Evolutionary conservation across 2,113 vertebrate species (phyloP), one percentile per base, ranked within the genome.

Genomic region (Semicossyphus pulcher): DNA sequence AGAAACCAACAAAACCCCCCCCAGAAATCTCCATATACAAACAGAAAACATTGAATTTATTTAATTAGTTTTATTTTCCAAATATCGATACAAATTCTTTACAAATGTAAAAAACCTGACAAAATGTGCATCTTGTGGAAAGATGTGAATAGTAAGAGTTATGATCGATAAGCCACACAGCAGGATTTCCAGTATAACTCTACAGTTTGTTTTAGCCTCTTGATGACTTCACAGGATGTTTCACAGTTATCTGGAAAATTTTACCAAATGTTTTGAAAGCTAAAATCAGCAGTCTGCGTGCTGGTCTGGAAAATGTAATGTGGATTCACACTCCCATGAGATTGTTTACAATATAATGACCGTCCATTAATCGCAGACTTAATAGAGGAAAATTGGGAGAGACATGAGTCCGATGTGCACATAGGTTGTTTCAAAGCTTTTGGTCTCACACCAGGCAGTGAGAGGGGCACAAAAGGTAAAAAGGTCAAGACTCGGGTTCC

Each of bases 401-500:
- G 66, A 69, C 0, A 12, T 14, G 21, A 28, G 14, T 67, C 31
- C 16, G 16, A 53, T 67, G 67, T 53, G 67, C 2, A 14, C 14
- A 15, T 25, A 23, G 34, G 31, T 39, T 25, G 14, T 65, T 37
- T 53, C 20, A 57, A 45, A 59, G 41, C 36, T 34, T 45, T 47
- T 5, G 10, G 51, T n/a, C 61, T 60, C 41, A 36, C n/a, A 44
- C 9, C 6, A 5, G 20, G 53, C 32, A 48, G 14, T 18, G 7
- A 21, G 28, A 39, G 10, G 21, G 15, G 31, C 10, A 20, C 94
- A 20, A 94, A 94, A 94, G 70, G 95, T 95, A 83, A 95, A 95
- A 89, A 39, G 95, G 95, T 10, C 96, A 97, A 69, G 95, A 97
- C 68, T 97, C 95, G 28, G 94, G 93, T 52, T 98, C 96, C 73